phyloP scores from a whole-genome alignment of 2,888 invertebrate genomes.

The Metopia argyrocephala region DNA sequence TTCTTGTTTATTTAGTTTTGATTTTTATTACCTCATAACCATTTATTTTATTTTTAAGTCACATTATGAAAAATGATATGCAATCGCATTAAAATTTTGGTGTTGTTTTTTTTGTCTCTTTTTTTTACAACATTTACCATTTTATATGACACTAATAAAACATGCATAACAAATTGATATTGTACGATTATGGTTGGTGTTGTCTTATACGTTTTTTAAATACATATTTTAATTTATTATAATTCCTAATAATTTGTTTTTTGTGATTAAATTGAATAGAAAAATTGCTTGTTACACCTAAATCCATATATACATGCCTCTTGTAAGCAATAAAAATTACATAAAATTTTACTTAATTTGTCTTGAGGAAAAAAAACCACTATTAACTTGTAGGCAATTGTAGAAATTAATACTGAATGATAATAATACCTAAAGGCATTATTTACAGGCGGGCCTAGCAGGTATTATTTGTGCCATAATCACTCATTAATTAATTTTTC shows the following conservation, averaged over 20 bases:
- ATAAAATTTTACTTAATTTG: too few species aligned
- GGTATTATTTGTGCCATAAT: too few species aligned
- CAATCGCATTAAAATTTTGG: constrained; percentile 1
- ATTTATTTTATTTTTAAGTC: not conserved
- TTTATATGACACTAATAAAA: constrained; percentile 44
- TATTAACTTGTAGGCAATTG: too few species aligned
- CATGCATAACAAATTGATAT: constrained; percentile 47
- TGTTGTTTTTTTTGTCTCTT: not conserved
- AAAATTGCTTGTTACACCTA: not conserved
- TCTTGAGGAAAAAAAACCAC: too few species aligned
- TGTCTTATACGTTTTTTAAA: not conserved
- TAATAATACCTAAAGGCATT: too few species aligned
- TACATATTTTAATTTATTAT: constrained; percentile 13
- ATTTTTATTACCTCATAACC: not conserved
- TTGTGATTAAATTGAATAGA: not conserved
- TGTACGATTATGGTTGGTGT: not conserved
- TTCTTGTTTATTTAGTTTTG: constrained; percentile 4
- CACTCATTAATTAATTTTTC: too few species aligned
- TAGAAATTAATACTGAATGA: too few species aligned
- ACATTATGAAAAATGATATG: constrained; percentile 7
- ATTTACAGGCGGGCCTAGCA: too few species aligned
- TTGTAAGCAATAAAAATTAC: too few species aligned
- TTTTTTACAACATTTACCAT: not conserved
- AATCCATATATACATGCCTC: not conserved
- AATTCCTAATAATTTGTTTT: not conserved